phyloP scores from a whole-genome alignment of 2,113 vertebrate genomes.

The Heptranchias perlo region DNA sequence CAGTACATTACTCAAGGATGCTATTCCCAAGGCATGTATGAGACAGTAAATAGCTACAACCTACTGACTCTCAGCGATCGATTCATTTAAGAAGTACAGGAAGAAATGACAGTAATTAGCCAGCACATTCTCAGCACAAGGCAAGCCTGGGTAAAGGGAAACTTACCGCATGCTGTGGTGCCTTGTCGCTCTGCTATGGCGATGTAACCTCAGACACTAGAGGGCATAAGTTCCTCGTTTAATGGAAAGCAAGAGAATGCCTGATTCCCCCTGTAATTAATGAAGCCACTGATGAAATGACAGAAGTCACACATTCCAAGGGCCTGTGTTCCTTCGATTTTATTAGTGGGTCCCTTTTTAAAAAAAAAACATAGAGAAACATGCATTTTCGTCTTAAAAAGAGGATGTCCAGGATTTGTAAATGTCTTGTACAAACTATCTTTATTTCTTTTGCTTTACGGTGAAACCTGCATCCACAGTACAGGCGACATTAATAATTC shows the following conservation, averaged over 20 bases:
- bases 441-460: no score
- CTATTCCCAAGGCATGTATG: neutral
- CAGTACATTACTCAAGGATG: constrained; percentile 16
- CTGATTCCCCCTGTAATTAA: neutral
- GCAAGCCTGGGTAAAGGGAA: neutral
- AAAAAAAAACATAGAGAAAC: no score
- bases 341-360: no score
- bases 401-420: no score
- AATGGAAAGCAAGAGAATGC: neutral
- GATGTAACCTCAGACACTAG: neutral
- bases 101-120: constrained; percentile 15
- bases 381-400: no score
- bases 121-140: neutral
- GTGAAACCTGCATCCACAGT: no score
- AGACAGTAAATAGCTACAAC: constrained; percentile 22
- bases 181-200: neutral
- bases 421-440: no score
- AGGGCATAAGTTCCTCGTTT: neutral
- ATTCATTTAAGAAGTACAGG: constrained; percentile 18
- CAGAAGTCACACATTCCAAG: neutral
- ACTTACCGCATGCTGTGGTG: neutral
- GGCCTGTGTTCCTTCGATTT: no score
- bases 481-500: no score
- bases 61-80: neutral
- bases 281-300: neutral